Conservation (phyloP, 1,140 invertebrate genomes). For the Zaprionus inermis region DNA sequence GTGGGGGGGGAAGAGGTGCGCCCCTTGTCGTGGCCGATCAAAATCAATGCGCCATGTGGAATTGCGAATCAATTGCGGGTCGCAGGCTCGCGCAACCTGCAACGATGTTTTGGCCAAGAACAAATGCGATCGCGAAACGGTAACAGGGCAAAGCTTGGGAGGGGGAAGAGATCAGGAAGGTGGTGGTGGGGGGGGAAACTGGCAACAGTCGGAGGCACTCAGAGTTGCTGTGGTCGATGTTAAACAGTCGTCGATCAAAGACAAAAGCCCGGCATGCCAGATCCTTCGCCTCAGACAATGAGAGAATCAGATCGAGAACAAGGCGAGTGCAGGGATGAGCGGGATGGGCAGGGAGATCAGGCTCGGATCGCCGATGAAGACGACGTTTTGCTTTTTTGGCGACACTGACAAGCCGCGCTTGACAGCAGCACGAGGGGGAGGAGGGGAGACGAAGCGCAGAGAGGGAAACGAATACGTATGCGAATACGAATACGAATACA, state of each 20-base stretch:
- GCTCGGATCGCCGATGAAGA: slow-evolving; percentile 58
- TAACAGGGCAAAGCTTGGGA: slow-evolving; percentile 22
- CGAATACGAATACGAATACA: slow-evolving; percentile 21
- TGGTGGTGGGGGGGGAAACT: slow-evolving; percentile 6
- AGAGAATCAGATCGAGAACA: slow-evolving; percentile 13
- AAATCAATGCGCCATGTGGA: slow-evolving; percentile 77
- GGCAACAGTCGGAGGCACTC: slow-evolving; percentile 40
- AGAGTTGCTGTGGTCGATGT: slow-evolving; percentile 46
- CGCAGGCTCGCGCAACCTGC: slow-evolving; percentile 21
- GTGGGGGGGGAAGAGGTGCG: slow-evolving; percentile 54
- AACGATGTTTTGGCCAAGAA: slow-evolving; percentile 16
- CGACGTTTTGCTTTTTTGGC: slow-evolving; percentile 74
- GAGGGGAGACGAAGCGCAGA: too few relatives aligned
- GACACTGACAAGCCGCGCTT: slow-evolving; percentile 64
- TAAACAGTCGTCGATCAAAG: slow-evolving; percentile 78
- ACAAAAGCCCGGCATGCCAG: slow-evolving; percentile 65
- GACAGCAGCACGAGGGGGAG: slow-evolving; percentile 32
- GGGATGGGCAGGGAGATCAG: neutral
- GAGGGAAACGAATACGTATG: neutral
- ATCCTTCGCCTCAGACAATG: slow-evolving; percentile 14
- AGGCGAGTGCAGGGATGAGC: neutral
- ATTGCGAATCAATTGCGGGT: slow-evolving; percentile 78
- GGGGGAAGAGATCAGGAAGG: too few relatives aligned
- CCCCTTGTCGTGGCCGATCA: slow-evolving; percentile 78
- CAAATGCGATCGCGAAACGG: slow-evolving; percentile 34